Percentiles rank a stretch among this genome's conserved stretches.
phyloP scores from a whole-genome alignment of 2,888 invertebrate genomes.

The Hypena proboscidalis region DNA sequence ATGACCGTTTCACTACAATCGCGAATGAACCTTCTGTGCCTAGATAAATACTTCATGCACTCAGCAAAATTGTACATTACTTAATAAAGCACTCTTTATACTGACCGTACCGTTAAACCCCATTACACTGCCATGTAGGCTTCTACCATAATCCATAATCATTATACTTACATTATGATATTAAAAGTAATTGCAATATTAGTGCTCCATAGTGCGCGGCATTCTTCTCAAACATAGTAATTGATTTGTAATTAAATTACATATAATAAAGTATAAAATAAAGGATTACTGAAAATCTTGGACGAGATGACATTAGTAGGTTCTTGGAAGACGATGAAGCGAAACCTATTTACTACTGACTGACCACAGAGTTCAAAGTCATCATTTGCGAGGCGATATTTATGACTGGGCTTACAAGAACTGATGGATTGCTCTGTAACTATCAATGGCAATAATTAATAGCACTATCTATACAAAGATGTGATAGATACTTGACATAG shows the following conservation, averaged over 20 bases:
- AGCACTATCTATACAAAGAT: constrained; percentile 1
- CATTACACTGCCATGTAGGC: not conserved
- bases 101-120: not conserved
- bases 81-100: constrained; percentile 3
- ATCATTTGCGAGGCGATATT: constrained; percentile 17
- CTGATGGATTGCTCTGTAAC: constrained; percentile 6
- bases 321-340: constrained; percentile 12
- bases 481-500: not conserved
- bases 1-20: too few relatives aligned
- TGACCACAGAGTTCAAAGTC: constrained; percentile 22
- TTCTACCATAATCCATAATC: constrained; percentile 3
- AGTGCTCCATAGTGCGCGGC: not conserved
- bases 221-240: constrained; percentile 3
- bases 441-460: constrained; percentile 6
- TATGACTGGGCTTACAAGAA: constrained; percentile 10
- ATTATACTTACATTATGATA: constrained; percentile 2
- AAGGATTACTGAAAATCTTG: constrained; percentile 26
- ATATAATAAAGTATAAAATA: constrained; percentile 29
- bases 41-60: too few relatives aligned
- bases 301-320: constrained; percentile 27
- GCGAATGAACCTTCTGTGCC: too few relatives aligned
- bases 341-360: constrained; percentile 25
- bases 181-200: constrained; percentile 5
- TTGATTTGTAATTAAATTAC: constrained; percentile 34
- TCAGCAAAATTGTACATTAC: constrained; percentile 10